Evolutionary conservation across 1,140 invertebrate genomes (phyloP).

Genomic region (Archivesica marissinica): DNA sequence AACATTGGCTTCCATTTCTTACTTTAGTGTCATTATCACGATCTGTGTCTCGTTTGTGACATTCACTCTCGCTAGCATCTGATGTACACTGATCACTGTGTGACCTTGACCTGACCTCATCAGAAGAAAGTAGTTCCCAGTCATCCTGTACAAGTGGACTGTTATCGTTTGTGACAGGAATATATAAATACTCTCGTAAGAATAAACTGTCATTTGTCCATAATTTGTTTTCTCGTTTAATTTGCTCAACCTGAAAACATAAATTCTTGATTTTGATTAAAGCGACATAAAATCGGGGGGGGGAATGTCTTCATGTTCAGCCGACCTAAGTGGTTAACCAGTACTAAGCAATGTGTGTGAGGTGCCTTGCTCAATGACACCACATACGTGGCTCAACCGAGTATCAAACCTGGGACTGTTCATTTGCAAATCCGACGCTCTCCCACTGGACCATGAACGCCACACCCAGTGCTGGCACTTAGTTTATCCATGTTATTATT

Average conservation of each 20-base stretch:
- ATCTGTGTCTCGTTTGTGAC: slow-evolving; percentile 11
- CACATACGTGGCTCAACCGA: no score
- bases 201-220: slow-evolving; percentile 80
- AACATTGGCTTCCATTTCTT: slow-evolving; percentile 28
- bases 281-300: no score
- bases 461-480: no score
- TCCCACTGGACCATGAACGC: no score
- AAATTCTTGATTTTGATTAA: no score
- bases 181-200: slow-evolving; percentile 72
- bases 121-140: slow-evolving; percentile 65
- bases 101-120: slow-evolving; percentile 59
- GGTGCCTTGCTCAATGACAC: no score
- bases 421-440: no score
- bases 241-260: slow-evolving; percentile 74
- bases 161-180: slow-evolving; percentile 72
- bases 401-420: no score
- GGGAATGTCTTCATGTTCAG: no score
- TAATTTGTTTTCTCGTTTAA: slow-evolving; percentile 77
- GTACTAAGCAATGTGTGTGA: no score
- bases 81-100: slow-evolving; percentile 47
- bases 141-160: slow-evolving; percentile 66
- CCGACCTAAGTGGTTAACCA: no score
- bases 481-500: no score
- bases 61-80: not conserved
- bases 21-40: slow-evolving; percentile 18